A percentile compares a stretch with the other conserved stretches of the same genome.
These are phyloP conservation scores for Serinus canaria DNA, from an alignment of 2,113 vertebrate species.

Conservation along the genomic window DNA sequence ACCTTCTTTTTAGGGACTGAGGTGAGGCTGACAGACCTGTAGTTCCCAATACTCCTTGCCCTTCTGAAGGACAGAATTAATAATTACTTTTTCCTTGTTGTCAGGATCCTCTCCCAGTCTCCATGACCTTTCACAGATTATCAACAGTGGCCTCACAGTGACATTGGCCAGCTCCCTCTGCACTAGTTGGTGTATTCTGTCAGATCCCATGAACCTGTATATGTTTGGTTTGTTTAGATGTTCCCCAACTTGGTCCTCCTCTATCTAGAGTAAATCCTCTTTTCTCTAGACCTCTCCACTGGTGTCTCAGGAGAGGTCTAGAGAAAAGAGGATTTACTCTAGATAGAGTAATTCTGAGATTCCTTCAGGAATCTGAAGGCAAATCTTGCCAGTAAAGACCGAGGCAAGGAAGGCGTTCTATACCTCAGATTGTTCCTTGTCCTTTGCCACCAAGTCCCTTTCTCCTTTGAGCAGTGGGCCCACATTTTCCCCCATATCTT, in stretches of 20 bases:
- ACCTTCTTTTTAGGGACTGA: not conserved
- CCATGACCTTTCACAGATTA: not conserved
- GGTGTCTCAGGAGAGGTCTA: not conserved
- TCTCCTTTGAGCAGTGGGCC: too few species aligned
- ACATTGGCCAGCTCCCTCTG: not conserved
- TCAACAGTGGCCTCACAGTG: not conserved
- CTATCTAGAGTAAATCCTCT: not conserved
- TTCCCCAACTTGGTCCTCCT: not conserved
- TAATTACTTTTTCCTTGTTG: not conserved
- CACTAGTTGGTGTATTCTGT: fast-evolving
- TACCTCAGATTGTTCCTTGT: not conserved
- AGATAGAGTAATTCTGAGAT: not conserved
- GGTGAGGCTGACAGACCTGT: not conserved
- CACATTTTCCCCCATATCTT: not conserved
- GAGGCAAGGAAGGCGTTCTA: not conserved
- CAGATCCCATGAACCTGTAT: not conserved
- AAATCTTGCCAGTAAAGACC: not conserved
- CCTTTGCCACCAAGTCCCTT: not conserved
- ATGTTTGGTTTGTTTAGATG: not conserved
- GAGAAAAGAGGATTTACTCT: too few species aligned
- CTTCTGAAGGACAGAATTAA: not conserved
- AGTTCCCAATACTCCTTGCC: not conserved
- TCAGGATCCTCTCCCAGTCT: not conserved
- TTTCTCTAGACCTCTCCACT: not conserved
- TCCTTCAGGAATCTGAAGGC: not conserved